Evolutionary conservation across 2,888 invertebrate genomes (phyloP).

Genomic region (Petrolisthes manimaculis): DNA sequence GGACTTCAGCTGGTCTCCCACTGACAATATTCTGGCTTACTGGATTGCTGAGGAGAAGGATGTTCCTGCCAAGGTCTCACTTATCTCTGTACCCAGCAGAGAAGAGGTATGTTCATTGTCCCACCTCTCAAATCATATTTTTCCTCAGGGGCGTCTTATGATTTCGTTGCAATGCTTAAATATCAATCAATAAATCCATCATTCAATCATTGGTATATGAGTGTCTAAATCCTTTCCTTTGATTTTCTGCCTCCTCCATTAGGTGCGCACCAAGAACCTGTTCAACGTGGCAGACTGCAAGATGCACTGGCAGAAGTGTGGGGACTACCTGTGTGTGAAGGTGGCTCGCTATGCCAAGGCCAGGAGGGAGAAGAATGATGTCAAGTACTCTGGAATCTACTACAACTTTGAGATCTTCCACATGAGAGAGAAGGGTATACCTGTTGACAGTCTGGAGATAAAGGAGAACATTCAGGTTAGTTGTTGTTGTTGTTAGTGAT

Average conservation of each 20-base stretch:
- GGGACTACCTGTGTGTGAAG: conserved; percentile 97
- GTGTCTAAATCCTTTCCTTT: neutral
- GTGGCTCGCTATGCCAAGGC: conserved; percentile 89
- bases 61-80: conserved; percentile 93
- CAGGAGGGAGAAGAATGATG: conserved; percentile 88
- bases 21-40: conserved; percentile 94
- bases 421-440: conserved; percentile 96
- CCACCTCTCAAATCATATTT: too few relatives aligned
- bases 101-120: conserved; percentile 53
- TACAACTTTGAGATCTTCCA: conserved; percentile 99
- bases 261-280: conserved; percentile 89
- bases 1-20: conserved; percentile 98
- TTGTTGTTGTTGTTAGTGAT: neutral
- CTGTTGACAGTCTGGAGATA: conserved; percentile 96
- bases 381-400: conserved; percentile 94
- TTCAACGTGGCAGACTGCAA: conserved; percentile 99
- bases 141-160: neutral
- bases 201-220: neutral
- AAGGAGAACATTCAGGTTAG: conserved; percentile 72
- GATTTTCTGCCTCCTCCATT: neutral
- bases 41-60: conserved; percentile 99
- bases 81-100: conserved; percentile 84
- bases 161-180: neutral
- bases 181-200: too few relatives aligned
- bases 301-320: conserved; percentile 98